phyloP scores from a whole-genome alignment of 2,797 vertebrate genomes.

The Chrysocyon brachyurus region DNA sequence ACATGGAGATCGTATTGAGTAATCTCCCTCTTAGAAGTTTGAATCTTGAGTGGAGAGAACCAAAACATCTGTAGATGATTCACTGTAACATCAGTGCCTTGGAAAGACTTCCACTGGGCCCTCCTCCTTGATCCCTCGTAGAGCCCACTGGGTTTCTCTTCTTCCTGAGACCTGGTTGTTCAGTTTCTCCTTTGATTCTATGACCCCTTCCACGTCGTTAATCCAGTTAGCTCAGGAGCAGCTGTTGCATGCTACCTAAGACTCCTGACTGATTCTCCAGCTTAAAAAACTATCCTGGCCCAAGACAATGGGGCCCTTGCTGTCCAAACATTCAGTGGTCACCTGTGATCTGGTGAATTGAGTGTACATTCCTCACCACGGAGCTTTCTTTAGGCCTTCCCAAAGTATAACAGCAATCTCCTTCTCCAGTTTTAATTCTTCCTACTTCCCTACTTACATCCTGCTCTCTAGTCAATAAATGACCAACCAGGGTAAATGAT shows the following conservation, averaged over 20 bases:
- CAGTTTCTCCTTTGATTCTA: background rate
- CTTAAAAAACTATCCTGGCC: background rate
- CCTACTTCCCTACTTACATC: background rate
- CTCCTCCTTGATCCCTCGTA: background rate
- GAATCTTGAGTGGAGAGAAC: background rate
- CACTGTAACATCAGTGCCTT: background rate
- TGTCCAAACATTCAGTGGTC: background rate
- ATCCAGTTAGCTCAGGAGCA: background rate
- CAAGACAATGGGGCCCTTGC: background rate
- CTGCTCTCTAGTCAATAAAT: background rate
- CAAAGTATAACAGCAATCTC: background rate
- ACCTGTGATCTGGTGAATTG: background rate
- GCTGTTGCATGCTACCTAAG: background rate
- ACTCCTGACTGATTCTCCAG: background rate
- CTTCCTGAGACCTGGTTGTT: background rate
- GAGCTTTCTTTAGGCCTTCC: background rate
- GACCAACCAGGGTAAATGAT: background rate
- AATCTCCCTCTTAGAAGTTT: background rate
- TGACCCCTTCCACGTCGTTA: background rate
- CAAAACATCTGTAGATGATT: background rate
- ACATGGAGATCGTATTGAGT: background rate
- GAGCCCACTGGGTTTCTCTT: background rate
- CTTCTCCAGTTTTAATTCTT: background rate
- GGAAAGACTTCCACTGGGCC: background rate
- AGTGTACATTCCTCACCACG: background rate